A percentile compares a stretch with the other conserved stretches of the same genome.
Conservation (phyloP, 2,797 vertebrate species). For the Dendrocincla tyrannina region DNA sequence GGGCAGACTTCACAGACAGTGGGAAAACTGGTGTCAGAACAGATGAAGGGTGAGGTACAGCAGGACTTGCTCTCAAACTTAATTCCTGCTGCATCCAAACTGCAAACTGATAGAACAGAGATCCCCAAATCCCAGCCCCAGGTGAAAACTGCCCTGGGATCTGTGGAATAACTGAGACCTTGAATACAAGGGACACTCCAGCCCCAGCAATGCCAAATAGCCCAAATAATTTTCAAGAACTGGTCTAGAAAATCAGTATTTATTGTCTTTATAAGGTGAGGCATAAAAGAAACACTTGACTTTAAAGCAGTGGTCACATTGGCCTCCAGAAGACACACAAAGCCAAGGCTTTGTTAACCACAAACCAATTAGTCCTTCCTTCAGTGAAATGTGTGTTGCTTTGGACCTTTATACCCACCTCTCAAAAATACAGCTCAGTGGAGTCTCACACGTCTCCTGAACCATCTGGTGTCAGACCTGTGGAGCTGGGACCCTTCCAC, state of each 20-base stretch:
- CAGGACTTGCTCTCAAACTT: neutral
- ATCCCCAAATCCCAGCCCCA: neutral
- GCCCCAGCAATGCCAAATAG: neutral
- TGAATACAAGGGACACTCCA: neutral
- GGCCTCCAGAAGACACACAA: neutral
- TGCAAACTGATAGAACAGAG: neutral
- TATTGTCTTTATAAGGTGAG: neutral
- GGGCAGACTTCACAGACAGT: too few species aligned
- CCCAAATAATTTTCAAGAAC: neutral
- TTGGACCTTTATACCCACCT: neutral
- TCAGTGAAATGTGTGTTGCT: neutral
- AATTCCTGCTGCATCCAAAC: neutral
- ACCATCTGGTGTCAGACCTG: neutral
- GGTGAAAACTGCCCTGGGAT: neutral
- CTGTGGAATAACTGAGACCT: neutral
- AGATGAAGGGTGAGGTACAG: neutral
- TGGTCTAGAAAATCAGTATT: neutral
- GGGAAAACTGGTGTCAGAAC: fast-evolving
- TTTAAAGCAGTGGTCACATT: neutral
- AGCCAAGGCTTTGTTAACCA: neutral
- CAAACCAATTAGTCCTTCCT: neutral
- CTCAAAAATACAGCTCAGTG: neutral
- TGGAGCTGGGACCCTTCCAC: neutral
- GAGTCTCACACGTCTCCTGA: neutral
- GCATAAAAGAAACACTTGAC: neutral